Evolutionary conservation across 2,888 invertebrate species (phyloP), one percentile per base, ranked within the genome.

Genomic region (Eupeodes luniger): DNA sequence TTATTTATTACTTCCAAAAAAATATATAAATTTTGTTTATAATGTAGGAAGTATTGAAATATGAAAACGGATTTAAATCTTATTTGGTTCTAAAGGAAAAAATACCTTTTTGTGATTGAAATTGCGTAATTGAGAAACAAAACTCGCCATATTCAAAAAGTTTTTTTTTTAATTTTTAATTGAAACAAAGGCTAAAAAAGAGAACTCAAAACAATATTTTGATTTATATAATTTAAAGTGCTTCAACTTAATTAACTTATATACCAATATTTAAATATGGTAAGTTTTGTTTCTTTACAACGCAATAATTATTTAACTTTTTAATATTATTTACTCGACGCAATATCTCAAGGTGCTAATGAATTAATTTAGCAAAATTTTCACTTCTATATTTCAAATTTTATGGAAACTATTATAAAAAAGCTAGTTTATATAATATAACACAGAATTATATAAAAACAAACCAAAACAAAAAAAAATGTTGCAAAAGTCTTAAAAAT

Each of bases 291-390:
- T 40, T 40, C 40, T 40, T 40, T 3, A 7, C 40, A 3, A 40
- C 40, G 4, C 40, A 40, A 40, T 40, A 40, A 40, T 40, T 57
- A 44, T 44, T 64, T 44, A 44, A 27, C 7, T 66, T 47, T 16
- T n/a, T 34, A 19, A 36, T 5, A 40, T 67, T 67, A 12, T 19
- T 44, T n/a, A 66, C 11, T 67, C 49, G 19, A 62, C 59, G 55
- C 70, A 67, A 59, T 75, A 80, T 87, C 69, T 82, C 70, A 86
- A 77, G 87, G 80, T 83, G 82, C 79, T 87, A 87, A 75, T 80
- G 11, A 53, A n/a, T 70, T 79, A 74, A 47, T 77, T 87, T 83
- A 87, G 53, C 72, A 76, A 67, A 66, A 59, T 59, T 74, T 66
- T 67, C 47, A 51, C 59, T 77, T 79, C 67, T 70, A 80, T 62